These are phyloP conservation scores for Thamnaconus septentrionalis DNA, from an alignment of 2,113 vertebrate genomes.

Conservation along the genomic window DNA sequence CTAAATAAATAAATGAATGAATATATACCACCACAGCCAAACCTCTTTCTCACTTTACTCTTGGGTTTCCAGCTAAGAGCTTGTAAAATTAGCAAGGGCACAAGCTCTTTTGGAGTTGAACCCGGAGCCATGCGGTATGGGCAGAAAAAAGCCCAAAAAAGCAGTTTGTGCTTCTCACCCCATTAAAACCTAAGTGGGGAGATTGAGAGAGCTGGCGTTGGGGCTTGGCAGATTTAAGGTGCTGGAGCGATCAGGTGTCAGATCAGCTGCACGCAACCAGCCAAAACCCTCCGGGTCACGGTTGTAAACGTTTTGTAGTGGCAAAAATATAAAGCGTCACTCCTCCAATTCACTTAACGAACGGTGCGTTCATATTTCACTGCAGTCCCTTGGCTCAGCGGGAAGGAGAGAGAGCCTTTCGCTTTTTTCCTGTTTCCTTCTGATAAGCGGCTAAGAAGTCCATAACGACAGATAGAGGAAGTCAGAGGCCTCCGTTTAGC, in stretches of 20 bases:
- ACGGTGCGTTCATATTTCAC: conserved; percentile 23
- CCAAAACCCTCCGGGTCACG: background rate
- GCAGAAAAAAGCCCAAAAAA: conserved; percentile 15
- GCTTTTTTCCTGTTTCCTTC: conserved; percentile 53
- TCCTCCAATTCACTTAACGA: conserved; percentile 2
- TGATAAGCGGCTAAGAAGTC: conserved; percentile 39
- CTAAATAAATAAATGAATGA: no score
- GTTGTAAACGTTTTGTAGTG: conserved; percentile 8
- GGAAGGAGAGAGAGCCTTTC: conserved; percentile 32
- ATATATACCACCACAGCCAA: background rate
- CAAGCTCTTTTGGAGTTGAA: conserved; percentile 42
- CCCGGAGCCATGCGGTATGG: conserved; percentile 2
- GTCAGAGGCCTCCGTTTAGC: conserved; percentile 22
- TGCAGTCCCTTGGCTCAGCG: conserved; percentile 26
- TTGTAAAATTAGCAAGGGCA: conserved; percentile 55
- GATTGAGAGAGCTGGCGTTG: conserved; percentile 32
- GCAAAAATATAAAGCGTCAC: no score
- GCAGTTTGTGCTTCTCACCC: conserved; percentile 65
- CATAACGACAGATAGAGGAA: conserved; percentile 46
- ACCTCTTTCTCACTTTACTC: conserved; percentile 24
- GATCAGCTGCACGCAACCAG: conserved; percentile 24
- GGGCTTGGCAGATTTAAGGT: conserved; percentile 41
- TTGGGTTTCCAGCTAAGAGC: conserved; percentile 15
- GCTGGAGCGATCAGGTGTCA: conserved; percentile 44
- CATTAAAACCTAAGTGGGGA: conserved; percentile 52